Conservation (phyloP, 2,888 invertebrate species). For the Carterocephalus palaemon region DNA sequence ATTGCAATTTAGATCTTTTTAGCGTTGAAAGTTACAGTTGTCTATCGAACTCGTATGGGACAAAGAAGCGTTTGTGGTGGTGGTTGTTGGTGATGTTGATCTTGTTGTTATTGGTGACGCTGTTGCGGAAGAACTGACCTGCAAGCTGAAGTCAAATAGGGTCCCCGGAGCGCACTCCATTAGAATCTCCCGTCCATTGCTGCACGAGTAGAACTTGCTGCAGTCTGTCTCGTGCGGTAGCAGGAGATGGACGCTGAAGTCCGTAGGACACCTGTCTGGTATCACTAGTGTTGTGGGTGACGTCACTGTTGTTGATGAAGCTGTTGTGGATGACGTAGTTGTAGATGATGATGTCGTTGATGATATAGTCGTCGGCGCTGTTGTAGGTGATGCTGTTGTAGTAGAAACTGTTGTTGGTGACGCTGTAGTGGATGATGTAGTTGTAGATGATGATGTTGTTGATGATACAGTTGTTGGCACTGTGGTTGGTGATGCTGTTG, state of each 20-base stretch:
- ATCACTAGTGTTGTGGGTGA: conserved; percentile 24
- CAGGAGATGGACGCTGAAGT: conserved; percentile 28
- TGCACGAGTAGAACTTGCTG: conserved; percentile 57
- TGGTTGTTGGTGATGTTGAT: conserved; percentile 14
- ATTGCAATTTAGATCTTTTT: too few relatives aligned
- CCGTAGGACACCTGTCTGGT: conserved; percentile 44
- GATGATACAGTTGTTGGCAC: conserved; percentile 27
- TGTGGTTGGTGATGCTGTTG: conserved; percentile 14
- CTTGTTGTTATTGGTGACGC: conserved; percentile 18
- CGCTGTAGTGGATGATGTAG: background rate
- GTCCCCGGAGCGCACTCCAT: conserved; percentile 41
- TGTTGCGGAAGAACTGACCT: conserved; percentile 37
- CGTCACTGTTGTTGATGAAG: conserved; percentile 2
- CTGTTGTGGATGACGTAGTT: background rate
- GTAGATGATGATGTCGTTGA: background rate
- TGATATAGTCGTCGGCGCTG: background rate
- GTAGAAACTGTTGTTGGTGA: background rate
- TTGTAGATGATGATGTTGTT: conserved; percentile 28
- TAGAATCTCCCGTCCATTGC: conserved; percentile 40
- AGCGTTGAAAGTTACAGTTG: too few relatives aligned
- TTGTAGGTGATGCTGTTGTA: conserved; percentile 1
- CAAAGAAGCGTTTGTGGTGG: too few relatives aligned
- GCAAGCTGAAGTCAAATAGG: conserved; percentile 42
- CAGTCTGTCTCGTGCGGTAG: conserved; percentile 50
- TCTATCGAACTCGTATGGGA: too few relatives aligned